A percentile compares a stretch with the other conserved stretches of the same genome.
phyloP scores from a whole-genome alignment of 92 coral and sea anemone species.

The Palythoa grandiflora region DNA sequence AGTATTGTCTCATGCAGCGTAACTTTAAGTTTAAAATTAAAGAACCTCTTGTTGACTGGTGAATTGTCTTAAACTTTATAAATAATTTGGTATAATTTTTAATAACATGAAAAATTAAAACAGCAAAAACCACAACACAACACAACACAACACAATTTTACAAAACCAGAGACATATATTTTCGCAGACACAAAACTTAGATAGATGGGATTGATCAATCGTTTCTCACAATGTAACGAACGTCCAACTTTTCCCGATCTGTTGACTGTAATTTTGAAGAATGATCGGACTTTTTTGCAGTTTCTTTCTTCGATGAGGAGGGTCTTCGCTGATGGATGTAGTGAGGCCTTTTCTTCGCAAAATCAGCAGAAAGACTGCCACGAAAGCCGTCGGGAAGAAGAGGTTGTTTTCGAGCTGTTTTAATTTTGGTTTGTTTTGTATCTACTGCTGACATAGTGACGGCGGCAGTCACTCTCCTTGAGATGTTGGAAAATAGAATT shows the following conservation, averaged over 20 bases:
- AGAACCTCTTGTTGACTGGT: background rate
- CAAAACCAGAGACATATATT: background rate
- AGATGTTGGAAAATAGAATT: background rate
- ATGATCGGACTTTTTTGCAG: background rate
- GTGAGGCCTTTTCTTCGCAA: background rate
- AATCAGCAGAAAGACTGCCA: slow-evolving; percentile 40
- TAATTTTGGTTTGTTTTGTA: background rate
- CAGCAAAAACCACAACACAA: background rate
- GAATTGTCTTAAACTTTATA: background rate
- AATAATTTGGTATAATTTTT: background rate
- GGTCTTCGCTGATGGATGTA: slow-evolving; percentile 22
- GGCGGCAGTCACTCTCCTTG: background rate
- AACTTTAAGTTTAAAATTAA: too few species aligned
- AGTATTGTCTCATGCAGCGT: background rate
- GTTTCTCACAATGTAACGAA: slow-evolving; percentile 29
- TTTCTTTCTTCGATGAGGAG: slow-evolving; percentile 15
- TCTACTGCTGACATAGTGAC: slow-evolving; percentile 22
- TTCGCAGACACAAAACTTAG: background rate
- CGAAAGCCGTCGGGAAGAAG: slow-evolving; percentile 10
- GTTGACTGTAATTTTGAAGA: background rate
- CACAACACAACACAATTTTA: background rate
- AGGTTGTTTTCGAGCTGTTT: slow-evolving; percentile 18
- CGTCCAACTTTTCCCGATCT: slow-evolving; percentile 24
- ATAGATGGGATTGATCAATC: background rate
- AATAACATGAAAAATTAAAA: too few species aligned